Evolutionary conservation across 2,113 vertebrate genomes (phyloP).

Genomic region (Ploceus nigricollis): DNA sequence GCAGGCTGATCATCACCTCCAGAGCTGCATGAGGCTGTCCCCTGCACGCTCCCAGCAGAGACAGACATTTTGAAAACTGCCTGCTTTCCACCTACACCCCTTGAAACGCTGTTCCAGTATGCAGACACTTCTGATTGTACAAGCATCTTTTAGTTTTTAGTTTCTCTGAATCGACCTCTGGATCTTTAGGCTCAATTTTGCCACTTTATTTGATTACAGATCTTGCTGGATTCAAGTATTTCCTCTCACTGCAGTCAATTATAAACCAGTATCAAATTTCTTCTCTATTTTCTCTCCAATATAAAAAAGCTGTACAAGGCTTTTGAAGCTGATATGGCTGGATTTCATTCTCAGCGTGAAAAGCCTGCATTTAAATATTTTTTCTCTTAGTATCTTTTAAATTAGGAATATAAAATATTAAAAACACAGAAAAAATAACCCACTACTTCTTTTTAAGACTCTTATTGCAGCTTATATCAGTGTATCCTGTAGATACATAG

Average conservation of each 20-base stretch:
- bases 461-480: not conserved
- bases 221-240: not conserved
- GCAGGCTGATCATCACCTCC: fast-evolving
- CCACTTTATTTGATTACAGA: not conserved
- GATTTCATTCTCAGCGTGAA: not conserved
- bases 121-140: not conserved
- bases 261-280: not conserved
- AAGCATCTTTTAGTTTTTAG: not conserved
- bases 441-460: not conserved
- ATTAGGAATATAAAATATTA: not conserved
- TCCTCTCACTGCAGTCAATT: not conserved
- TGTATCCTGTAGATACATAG: not conserved
- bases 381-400: not conserved
- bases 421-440: not conserved
- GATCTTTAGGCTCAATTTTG: not conserved
- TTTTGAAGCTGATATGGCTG: not conserved
- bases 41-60: not conserved
- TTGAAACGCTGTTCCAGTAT: not conserved
- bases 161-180: not conserved
- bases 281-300: not conserved
- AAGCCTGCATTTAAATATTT: not conserved
- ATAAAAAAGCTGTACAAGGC: not conserved
- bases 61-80: not conserved
- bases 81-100: not conserved
- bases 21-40: fast-evolving